A percentile compares a stretch with the other conserved stretches of the same genome.
Conservation (phyloP, 2,113 vertebrate genomes). For the Amblyornis subalaris region DNA sequence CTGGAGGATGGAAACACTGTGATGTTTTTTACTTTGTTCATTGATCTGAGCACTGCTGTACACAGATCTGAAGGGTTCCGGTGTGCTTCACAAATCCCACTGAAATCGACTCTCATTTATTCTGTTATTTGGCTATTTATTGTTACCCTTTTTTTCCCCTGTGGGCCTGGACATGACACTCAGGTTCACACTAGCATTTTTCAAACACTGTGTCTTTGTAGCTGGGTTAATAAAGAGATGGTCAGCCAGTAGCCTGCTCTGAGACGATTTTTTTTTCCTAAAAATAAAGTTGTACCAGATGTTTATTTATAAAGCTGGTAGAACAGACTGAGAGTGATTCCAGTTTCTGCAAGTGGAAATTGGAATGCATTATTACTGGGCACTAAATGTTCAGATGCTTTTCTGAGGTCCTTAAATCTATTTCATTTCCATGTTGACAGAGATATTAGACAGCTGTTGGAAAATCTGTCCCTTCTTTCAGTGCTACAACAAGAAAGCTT, state of each 20-base stretch:
- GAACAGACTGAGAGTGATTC: constrained; percentile 69
- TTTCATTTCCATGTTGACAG: constrained; percentile 77
- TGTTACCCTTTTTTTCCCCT: neutral
- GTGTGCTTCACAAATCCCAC: neutral
- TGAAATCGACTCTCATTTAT: neutral
- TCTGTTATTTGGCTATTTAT: constrained; percentile 18
- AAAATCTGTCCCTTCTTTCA: constrained; percentile 74
- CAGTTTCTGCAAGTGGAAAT: constrained; percentile 69
- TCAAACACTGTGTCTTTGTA: constrained; percentile 10
- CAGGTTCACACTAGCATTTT: neutral
- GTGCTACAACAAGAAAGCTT: constrained; percentile 66
- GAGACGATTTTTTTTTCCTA: constrained; percentile 47
- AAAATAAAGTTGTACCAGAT: constrained; percentile 66
- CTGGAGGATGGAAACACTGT: neutral
- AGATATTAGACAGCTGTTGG: constrained; percentile 78
- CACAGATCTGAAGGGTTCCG: neutral
- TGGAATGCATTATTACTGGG: constrained; percentile 72
- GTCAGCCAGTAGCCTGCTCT: constrained; percentile 42
- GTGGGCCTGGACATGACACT: neutral
- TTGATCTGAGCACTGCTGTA: constrained; percentile 12
- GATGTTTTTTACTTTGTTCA: constrained; percentile 1
- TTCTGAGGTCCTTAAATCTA: constrained; percentile 73
- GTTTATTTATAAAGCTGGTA: constrained; percentile 63
- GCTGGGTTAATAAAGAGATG: constrained; percentile 32
- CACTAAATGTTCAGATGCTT: constrained; percentile 67